Base-by-base conservation (phyloP, 2,888 invertebrate genomes). In the Empis livida region DNA sequence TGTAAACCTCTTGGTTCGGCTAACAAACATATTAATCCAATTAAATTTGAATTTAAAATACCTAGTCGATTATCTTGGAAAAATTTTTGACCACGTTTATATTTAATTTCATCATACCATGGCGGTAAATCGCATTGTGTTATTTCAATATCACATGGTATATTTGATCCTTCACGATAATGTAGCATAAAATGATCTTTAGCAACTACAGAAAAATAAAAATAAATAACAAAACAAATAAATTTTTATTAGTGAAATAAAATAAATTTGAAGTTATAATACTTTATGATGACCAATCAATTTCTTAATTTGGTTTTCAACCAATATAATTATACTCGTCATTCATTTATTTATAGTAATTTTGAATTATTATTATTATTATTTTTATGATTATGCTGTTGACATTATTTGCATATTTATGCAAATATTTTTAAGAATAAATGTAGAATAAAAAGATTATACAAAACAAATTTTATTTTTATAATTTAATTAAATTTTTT, bases 1-100 rank as follows among this genome's bases (percentile, higher is more conserved):
- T 71, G 68, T 23, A 83, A 66, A 46, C 89, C 79, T 14, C 79
- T 78, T 0, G 82, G 81, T 42, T 86, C 71, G 1, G 83, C 70
- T 53, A 89, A 70, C 15, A 88, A 76, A 1, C 78, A 71, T 9
- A 86, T 62, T 40, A 89, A 69, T 0, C 88, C 88, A 46, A 77
- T 67, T 31, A 87, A 65, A 74, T 87, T 86, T 1, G 78, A 74
- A 1, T 77, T 68, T 52, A 79, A 73, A 57, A 85, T 71, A 2
- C 76, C 68, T 58, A 78, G 82, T 46, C 80, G 69, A 61, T 86
- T 76, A 43, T 78, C 71, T 57, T 71, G 68, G 65, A 79, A 86
- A 61, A 83, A 84, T 31, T 73, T 63, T 53, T 84, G 83, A 0
- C 83, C 89, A 55, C 82, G 48, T 49, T 54, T 51, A 39, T 46